Conservation (phyloP, 2,888 invertebrate species). For the Taphrorychus bicolor region DNA sequence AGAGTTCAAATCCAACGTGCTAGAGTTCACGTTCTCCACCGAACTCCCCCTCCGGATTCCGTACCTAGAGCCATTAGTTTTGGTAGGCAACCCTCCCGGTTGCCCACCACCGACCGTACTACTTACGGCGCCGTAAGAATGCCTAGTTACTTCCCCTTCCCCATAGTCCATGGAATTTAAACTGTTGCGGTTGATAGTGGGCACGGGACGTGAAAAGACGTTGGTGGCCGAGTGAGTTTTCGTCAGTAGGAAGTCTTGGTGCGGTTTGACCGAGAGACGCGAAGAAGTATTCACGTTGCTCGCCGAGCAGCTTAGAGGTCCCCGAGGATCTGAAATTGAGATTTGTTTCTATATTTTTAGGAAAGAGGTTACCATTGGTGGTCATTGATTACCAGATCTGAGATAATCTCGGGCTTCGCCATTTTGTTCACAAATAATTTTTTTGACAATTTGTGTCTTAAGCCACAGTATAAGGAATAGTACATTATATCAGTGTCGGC, state of each 20-base stretch:
- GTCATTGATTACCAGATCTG: too few species aligned
- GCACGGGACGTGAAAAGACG: slow-evolving; percentile 51
- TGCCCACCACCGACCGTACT: slow-evolving; percentile 12
- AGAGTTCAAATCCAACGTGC: slow-evolving; percentile 49
- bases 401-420: too few species aligned
- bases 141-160: slow-evolving; percentile 25
- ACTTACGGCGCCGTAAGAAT: slow-evolving; percentile 26
- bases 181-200: slow-evolving; percentile 48
- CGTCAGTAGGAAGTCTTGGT: slow-evolving; percentile 50
- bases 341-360: too few species aligned
- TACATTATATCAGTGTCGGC: too few species aligned
- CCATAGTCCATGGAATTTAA: slow-evolving; percentile 48
- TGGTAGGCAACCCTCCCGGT: neutral
- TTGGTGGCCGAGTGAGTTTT: slow-evolving; percentile 60
- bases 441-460: too few species aligned
- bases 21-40: slow-evolving; percentile 55
- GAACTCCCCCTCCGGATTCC: slow-evolving; percentile 53
- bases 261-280: slow-evolving; percentile 44
- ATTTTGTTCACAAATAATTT: too few species aligned
- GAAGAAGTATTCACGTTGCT: slow-evolving; percentile 48
- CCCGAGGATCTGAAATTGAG: slow-evolving; percentile 46
- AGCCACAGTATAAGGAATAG: too few species aligned
- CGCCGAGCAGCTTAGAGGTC: slow-evolving; percentile 51
- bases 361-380: too few species aligned
- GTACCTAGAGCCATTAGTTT: slow-evolving; percentile 36